Percentiles rank a stretch among this genome's conserved stretches.
These are phyloP conservation scores for Nycticorax nycticorax DNA, from an alignment of 2,113 vertebrate species.

Conservation along the genomic window DNA sequence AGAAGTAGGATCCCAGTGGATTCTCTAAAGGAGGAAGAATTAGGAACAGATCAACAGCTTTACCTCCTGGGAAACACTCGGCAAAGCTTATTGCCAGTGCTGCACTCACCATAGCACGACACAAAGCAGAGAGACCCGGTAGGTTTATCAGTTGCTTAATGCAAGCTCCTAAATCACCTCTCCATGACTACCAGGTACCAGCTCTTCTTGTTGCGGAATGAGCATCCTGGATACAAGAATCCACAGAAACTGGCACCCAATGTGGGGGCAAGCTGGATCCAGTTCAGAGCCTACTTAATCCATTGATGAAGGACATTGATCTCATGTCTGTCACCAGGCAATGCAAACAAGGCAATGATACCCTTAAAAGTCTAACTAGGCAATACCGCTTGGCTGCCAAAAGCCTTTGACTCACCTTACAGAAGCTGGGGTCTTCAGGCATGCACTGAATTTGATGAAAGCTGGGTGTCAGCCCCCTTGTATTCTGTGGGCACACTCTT, in stretches of 20 bases:
- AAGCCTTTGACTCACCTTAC: neutral
- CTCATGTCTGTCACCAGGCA: no score
- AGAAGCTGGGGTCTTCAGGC: neutral
- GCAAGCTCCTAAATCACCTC: neutral
- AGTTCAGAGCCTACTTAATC: neutral
- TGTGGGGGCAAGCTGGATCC: no score
- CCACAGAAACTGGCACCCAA: neutral
- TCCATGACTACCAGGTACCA: neutral
- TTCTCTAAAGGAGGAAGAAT: neutral
- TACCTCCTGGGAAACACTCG: neutral
- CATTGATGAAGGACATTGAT: rapidly evolving
- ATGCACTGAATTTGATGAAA: neutral
- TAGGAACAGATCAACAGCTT: neutral
- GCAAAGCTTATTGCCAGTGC: neutral
- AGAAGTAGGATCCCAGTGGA: neutral
- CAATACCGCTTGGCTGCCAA: neutral
- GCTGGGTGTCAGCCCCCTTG: neutral
- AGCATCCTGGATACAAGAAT: neutral
- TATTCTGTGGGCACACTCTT: neutral
- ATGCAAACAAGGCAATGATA: neutral
- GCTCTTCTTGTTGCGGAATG: neutral
- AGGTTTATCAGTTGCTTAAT: neutral
- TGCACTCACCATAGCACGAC: neutral
- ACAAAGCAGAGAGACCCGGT: rapidly evolving
- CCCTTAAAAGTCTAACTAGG: neutral